Evolutionary conservation across 2,113 vertebrate genomes (phyloP), one percentile per base, ranked within the genome.

Genomic region (Pseudorectes ferrugineus): DNA sequence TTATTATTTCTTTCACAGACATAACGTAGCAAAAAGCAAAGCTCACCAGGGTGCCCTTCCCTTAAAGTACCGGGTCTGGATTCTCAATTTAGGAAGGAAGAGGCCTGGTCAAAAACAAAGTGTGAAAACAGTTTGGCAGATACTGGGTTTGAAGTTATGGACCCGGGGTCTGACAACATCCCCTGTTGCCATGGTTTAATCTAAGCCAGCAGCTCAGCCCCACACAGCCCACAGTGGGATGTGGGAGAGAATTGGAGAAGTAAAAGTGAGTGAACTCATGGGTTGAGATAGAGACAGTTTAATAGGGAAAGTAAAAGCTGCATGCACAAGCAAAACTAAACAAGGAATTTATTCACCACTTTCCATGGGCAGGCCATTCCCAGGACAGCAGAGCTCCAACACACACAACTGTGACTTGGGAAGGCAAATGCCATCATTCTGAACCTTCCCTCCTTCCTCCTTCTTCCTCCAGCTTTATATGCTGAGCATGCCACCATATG

Each of bases 11-110:
- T 45, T 46, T 23, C 36, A 46, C 2, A 19, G 25, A 81, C 63
- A 78, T 45, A 67, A 55, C 1, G 0, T 14, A 61, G 9, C 8
- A 38, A 67, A 80, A 61, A 57, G 7, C 16, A 73, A 62, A 68
- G 28, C 6, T 73, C 12, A n/a, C 2, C 4, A 33, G 6, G 2
- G 2, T 35, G 5, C 20, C 11, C 3, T 71, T 17, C 13, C 8
- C 4, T 75, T 43, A 9, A 10, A 36, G 15, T 10, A 77, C 14
- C 12, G 7, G 23, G 28, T 46, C 48, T 33, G 75, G 46, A 13
- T 75, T 67, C 14, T 23, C 18, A 48, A 2, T 3, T 48, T 31
- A 35, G 19, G 21, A 67, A 62, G 6, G 19, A 15, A 77, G 42
- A 57, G 9, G 23, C 20, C 11, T n/a, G 29, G 12, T 6, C 18